Base-by-base conservation (phyloP, 2,113 vertebrate species). In the Jaculus jaculus region DNA sequence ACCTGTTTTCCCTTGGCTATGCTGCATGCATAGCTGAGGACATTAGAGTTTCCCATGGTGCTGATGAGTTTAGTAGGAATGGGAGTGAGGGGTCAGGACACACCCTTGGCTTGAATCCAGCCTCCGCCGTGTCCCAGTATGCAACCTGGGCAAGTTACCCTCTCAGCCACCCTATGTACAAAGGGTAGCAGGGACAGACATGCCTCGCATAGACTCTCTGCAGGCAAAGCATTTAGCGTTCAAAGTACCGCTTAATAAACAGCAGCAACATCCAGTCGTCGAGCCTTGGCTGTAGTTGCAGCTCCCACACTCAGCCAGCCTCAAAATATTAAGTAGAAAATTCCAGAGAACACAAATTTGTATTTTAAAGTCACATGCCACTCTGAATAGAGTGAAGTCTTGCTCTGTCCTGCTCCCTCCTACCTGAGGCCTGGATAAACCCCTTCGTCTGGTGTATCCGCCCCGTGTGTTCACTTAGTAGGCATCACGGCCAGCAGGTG, bases 111-210 rank as follows among this genome's bases (percentile, higher is more conserved):
- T 54, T 12, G 54, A 16, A 54, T 54, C 54, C 6, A 54, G 21
- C 37, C 18, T 51, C 4, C 0, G 54, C 18, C 16, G 3, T 47
- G 51, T 37, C 20, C 7, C 0, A 9, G 11, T 1, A 34, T 5
- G 39, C 1, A n/a, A 10, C 81, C 39, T 75, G n/a, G 79, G 34
- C 1, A 13, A 12, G 15, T 1, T 5, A 11, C 1, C 28, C 7
- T 34, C 28, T 47, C 2, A 2, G 80, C 39, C 61, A 34, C 32
- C 39, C 23, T 17, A 34, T 24, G 51, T n/a, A 0, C 21, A 16
- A 66, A 2, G 7, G 0, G 20, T 24, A 37, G 3, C n/a, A 1
- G 3, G 0, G 21, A 7, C 80, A 26, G 73, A 5, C 2, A 37
- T 28, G 13, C 17, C 17, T 60, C 69, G 2, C 15, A 2, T 32